A percentile compares a stretch with the other conserved stretches of the same genome.
These are phyloP conservation scores for Chloebia gouldiae DNA, from an alignment of 2,113 vertebrate species.

Conservation along the genomic window DNA sequence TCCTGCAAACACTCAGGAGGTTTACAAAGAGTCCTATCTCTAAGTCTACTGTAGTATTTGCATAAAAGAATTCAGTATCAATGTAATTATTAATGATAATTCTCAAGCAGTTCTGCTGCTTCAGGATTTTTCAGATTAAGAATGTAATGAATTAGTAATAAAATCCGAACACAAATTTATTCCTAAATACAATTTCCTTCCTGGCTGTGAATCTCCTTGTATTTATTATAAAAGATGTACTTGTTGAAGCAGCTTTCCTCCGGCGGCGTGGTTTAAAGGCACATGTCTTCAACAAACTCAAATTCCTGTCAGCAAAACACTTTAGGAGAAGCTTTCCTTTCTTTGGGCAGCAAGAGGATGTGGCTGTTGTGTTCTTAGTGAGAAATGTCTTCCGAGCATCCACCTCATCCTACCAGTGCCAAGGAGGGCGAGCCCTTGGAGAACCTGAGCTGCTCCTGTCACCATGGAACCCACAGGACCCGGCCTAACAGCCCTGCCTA, in stretches of 20 bases:
- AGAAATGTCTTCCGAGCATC: neutral
- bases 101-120: constrained; percentile 64
- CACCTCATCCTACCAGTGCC: rapidly evolving
- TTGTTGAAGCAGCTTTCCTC: constrained; percentile 16
- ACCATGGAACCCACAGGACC: neutral
- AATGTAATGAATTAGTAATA: constrained; percentile 71
- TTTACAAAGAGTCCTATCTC: constrained; percentile 63
- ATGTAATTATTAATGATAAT: constrained; percentile 72
- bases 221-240: neutral
- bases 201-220: constrained; percentile 40
- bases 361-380: neutral
- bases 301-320: neutral
- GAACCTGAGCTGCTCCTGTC: neutral
- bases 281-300: neutral
- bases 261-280: neutral
- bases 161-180: constrained; percentile 59
- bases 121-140: constrained; percentile 70
- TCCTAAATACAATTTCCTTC: constrained; percentile 57
- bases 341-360: neutral
- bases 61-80: constrained; percentile 65
- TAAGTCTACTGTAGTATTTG: constrained; percentile 59
- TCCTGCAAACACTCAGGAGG: constrained; percentile 66
- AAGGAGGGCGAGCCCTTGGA: neutral
- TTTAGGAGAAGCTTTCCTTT: neutral
- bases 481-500: neutral